Conservation (phyloP, 2,113 vertebrate genomes). For the Guaruba guarouba region DNA sequence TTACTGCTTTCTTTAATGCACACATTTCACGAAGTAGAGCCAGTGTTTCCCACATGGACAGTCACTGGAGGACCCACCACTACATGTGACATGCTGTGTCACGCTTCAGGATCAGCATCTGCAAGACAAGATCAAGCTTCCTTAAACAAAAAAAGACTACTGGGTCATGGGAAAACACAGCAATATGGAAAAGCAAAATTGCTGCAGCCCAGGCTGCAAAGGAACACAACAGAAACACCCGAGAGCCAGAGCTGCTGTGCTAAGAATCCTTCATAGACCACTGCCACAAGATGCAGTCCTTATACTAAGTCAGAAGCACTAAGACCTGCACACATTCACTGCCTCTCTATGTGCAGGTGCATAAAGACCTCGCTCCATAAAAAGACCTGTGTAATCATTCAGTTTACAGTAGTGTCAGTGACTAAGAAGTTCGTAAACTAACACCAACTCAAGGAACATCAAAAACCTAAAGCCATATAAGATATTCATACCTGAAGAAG, state of each 20-base stretch:
- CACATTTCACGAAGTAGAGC: background rate
- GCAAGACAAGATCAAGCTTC: background rate
- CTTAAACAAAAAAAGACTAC: background rate
- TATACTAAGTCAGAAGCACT: background rate
- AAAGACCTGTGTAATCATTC: background rate
- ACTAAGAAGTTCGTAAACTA: background rate
- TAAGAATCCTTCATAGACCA: background rate
- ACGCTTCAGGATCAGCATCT: background rate
- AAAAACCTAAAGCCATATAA: background rate
- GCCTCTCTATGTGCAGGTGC: background rate
- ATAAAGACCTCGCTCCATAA: background rate
- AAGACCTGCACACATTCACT: background rate
- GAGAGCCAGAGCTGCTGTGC: background rate
- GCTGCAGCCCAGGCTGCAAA: background rate
- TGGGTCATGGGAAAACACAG: background rate
- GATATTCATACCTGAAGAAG: background rate
- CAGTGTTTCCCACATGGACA: background rate
- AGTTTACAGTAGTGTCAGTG: background rate
- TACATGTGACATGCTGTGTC: background rate
- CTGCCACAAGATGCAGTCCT: background rate
- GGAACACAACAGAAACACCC: background rate
- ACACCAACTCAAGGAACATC: background rate
- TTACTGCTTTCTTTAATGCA: background rate
- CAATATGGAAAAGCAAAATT: background rate
- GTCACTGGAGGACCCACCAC: background rate